A percentile compares a stretch with the other conserved stretches of the same genome.
phyloP scores from a whole-genome alignment of 2,113 vertebrate genomes.

The Xyrauchen texanus region DNA sequence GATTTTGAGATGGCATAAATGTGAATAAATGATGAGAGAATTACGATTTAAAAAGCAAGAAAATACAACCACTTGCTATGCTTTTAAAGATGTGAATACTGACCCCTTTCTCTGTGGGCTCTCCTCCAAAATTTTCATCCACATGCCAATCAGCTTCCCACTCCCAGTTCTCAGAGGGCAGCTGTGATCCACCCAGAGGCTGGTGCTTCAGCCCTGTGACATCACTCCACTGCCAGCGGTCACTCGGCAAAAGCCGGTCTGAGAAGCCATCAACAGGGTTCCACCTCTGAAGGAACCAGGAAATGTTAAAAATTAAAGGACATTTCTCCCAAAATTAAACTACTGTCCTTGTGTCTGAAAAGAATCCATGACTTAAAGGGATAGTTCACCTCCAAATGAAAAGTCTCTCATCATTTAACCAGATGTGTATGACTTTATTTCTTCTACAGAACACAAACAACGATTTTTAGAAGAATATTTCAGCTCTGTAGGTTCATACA shows the following conservation, averaged over 20 bases:
- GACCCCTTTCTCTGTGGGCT: slow-evolving; percentile 94
- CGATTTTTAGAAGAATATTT: too few species aligned
- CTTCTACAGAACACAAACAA: too few species aligned
- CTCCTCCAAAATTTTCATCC: slow-evolving; percentile 95
- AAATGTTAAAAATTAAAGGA: background rate
- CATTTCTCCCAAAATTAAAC: too few species aligned
- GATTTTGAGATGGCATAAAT: too few species aligned
- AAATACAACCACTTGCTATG: background rate
- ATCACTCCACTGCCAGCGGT: slow-evolving; percentile 98
- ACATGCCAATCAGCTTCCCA: slow-evolving; percentile 96
- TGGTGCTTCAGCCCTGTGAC: slow-evolving; percentile 88
- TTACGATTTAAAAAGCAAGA: too few species aligned
- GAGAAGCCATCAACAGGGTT: slow-evolving; percentile 95
- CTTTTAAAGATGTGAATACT: slow-evolving; percentile 56
- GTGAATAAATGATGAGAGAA: too few species aligned
- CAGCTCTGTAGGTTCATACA: too few species aligned
- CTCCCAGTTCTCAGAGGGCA: slow-evolving; percentile 91
- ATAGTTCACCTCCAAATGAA: too few species aligned
- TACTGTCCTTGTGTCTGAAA: too few species aligned
- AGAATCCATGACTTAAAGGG: too few species aligned
- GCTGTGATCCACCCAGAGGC: slow-evolving; percentile 79
- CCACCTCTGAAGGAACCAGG: slow-evolving; percentile 81
- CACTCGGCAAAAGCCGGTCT: slow-evolving; percentile 89
- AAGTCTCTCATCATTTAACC: too few species aligned
- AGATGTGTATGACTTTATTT: too few species aligned